A percentile compares a stretch with the other conserved stretches of the same genome.
phyloP scores from a whole-genome alignment of 2,888 invertebrate species.

The Gisinianus flammeolus region DNA sequence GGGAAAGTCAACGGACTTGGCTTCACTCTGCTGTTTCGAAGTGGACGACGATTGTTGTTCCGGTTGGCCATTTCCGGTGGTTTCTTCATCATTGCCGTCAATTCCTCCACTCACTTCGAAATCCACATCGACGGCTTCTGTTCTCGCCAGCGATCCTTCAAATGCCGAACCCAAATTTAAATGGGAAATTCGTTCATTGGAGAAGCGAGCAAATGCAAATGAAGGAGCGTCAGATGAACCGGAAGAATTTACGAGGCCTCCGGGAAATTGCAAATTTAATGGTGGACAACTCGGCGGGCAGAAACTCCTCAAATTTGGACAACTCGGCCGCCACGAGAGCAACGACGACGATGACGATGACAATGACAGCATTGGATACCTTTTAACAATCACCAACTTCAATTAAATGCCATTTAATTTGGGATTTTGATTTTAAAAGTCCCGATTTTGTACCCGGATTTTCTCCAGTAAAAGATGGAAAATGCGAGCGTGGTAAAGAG shows the following conservation, averaged over 20 bases:
- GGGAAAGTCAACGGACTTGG: constrained; percentile 8
- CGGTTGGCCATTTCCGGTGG: neutral
- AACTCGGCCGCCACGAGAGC: neutral
- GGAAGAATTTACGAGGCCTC: neutral
- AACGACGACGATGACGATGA: neutral
- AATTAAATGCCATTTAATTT: neutral
- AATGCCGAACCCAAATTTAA: constrained; percentile 26
- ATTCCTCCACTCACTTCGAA: neutral
- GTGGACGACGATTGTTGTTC: neutral
- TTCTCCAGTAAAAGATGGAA: constrained; percentile 49
- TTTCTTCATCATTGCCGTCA: neutral
- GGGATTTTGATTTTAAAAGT: neutral
- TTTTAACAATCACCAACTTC: neutral
- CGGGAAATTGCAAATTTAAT: neutral
- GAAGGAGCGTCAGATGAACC: constrained; percentile 30
- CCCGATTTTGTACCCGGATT: constrained; percentile 31
- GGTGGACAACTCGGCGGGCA: constrained; percentile 12
- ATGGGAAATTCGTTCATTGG: constrained; percentile 52
- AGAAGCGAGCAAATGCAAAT: constrained; percentile 54
- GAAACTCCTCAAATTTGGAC: no score
- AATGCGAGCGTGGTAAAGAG: constrained; percentile 41
- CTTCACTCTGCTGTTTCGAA: neutral
- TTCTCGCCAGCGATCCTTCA: neutral
- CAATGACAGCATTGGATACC: neutral
- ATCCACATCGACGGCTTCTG: constrained; percentile 8